These are phyloP conservation scores for Xestia xanthographa DNA, from an alignment of 2,888 invertebrate genomes.

Conservation along the genomic window DNA sequence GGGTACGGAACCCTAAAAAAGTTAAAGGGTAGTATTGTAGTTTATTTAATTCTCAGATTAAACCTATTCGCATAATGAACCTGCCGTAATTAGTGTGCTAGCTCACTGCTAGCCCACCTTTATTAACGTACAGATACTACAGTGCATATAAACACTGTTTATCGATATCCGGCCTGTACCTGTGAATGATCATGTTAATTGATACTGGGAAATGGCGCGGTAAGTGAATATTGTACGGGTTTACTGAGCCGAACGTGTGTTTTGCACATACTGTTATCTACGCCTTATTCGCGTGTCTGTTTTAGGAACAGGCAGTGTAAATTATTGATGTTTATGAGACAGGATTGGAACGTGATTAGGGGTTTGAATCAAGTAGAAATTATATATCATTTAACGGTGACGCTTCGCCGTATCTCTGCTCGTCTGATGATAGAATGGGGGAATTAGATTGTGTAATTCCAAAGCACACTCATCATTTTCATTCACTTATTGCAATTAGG, in stretches of 20 bases:
- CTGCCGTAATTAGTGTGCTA: slow-evolving; percentile 28
- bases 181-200: slow-evolving; percentile 66
- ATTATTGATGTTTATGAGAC: slow-evolving; percentile 19
- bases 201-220: slow-evolving; percentile 59
- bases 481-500: too few relatives aligned
- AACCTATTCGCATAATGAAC: background rate
- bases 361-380: background rate
- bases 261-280: slow-evolving; percentile 33
- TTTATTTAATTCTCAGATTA: background rate
- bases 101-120: background rate
- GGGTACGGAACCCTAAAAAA: too few relatives aligned
- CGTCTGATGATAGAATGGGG: too few relatives aligned
- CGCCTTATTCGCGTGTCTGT: slow-evolving; percentile 31
- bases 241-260: slow-evolving; percentile 49
- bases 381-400: background rate
- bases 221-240: slow-evolving; percentile 60
- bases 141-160: slow-evolving; percentile 26
- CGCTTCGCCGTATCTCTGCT: too few relatives aligned
- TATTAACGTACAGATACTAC: slow-evolving; percentile 28
- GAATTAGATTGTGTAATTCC: too few relatives aligned
- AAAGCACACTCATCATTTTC: too few relatives aligned
- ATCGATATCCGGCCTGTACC: slow-evolving; percentile 49
- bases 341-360: slow-evolving; percentile 16
- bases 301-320: slow-evolving; percentile 19
- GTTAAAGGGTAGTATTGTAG: too few relatives aligned